These are phyloP conservation scores for Squalus acanthias DNA, from an alignment of 2,797 vertebrate species.

Conservation along the genomic window DNA sequence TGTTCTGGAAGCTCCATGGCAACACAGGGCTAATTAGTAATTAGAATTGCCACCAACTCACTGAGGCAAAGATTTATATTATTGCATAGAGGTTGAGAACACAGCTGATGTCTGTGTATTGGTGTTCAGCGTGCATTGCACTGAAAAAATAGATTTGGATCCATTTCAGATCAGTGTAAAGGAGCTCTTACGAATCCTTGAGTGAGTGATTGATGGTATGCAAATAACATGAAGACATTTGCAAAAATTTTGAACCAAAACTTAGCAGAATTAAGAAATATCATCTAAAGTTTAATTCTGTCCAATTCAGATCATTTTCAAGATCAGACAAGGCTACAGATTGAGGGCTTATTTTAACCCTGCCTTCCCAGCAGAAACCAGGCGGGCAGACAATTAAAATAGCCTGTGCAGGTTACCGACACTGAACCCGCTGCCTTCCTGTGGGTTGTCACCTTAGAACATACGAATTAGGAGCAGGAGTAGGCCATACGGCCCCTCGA, in stretches of 20 bases:
- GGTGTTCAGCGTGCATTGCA: slow-evolving; percentile 21
- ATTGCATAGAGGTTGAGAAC: slow-evolving; percentile 33
- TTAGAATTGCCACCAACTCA: slow-evolving; percentile 37
- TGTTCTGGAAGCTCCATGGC: slow-evolving; percentile 29
- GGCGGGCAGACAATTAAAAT: background rate
- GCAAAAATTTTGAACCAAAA: background rate
- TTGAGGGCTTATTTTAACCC: background rate
- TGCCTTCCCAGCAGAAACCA: background rate
- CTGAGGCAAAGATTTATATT: slow-evolving; percentile 38
- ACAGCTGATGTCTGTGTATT: slow-evolving; percentile 28
- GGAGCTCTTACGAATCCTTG: slow-evolving; percentile 10
- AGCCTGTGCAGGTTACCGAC: too few species aligned
- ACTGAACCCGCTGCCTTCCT: background rate
- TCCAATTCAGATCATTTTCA: background rate
- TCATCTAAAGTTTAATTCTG: background rate
- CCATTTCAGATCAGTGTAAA: slow-evolving; percentile 34
- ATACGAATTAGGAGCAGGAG: too few species aligned
- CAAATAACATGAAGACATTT: background rate
- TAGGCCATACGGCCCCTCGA: too few species aligned
- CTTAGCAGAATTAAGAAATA: background rate
- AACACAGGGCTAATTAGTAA: slow-evolving; percentile 37
- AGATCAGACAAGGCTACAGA: background rate
- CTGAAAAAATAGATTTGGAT: slow-evolving; percentile 30
- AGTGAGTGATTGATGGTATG: slow-evolving; percentile 22
- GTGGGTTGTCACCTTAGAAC: too few species aligned